Percentiles rank a stretch among this genome's conserved stretches.
Evolutionary conservation across 2,113 vertebrate species (phyloP).

Genomic region (Romanogobio albipinnatus): DNA sequence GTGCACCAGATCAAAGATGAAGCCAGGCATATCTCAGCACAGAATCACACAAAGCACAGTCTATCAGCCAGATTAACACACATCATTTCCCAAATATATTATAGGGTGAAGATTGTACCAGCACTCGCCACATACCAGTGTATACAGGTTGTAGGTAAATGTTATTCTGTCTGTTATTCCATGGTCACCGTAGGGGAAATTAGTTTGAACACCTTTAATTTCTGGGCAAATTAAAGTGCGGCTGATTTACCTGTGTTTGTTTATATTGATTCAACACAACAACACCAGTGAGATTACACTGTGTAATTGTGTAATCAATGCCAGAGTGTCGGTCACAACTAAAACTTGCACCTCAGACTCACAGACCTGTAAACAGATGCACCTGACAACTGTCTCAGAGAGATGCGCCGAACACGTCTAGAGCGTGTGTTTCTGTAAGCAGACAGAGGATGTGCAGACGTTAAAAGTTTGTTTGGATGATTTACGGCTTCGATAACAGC

Average conservation of each 20-base stretch:
- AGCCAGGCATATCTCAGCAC: conserved; percentile 64
- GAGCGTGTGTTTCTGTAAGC: conserved; percentile 23
- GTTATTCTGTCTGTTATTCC: not conserved
- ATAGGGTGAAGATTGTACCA: conserved; percentile 23
- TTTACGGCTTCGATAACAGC: conserved; percentile 63
- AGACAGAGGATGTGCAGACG: conserved; percentile 43
- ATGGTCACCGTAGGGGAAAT: not conserved
- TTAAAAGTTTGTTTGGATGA: conserved; percentile 61
- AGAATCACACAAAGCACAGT: conserved; percentile 64
- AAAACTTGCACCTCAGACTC: conserved; percentile 22
- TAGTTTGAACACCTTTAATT: not conserved
- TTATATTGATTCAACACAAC: conserved; percentile 26
- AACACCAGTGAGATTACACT: conserved; percentile 5
- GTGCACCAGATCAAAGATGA: conserved; percentile 73
- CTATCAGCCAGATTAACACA: conserved; percentile 64
- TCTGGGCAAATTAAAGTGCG: conserved; percentile 21
- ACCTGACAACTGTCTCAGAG: not conserved
- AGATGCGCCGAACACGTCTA: not conserved
- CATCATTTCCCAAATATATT: conserved; percentile 65
- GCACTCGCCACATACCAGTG: not conserved
- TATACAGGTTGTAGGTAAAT: conserved; percentile 10
- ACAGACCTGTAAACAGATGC: conserved; percentile 26
- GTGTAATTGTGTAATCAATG: conserved; percentile 40
- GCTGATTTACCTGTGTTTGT: conserved; percentile 33
- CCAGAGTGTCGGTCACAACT: not conserved